Percentiles rank a stretch among this genome's conserved stretches.
phyloP scores from a whole-genome alignment of 2,113 vertebrate species.

The Ramphastos sulfuratus region DNA sequence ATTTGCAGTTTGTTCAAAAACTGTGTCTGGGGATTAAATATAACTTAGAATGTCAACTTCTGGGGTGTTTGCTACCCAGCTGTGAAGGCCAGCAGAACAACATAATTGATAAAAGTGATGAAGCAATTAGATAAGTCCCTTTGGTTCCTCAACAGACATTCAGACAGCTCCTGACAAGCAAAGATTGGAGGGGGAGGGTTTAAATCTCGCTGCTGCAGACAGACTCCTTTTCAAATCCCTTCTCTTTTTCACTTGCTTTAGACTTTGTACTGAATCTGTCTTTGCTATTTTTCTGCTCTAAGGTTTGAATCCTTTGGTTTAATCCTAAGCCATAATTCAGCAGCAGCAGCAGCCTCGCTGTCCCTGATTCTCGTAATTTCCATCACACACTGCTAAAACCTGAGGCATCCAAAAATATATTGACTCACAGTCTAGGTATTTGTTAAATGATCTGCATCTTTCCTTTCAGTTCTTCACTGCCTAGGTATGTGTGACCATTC shows the following conservation, averaged over 20 bases:
- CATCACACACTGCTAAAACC: conserved; percentile 59
- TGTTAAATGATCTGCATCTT: conserved; percentile 70
- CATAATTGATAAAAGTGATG: conserved; percentile 50
- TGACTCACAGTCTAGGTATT: conserved; percentile 80
- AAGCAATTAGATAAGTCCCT: conserved; percentile 46
- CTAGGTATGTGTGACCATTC: conserved; percentile 66
- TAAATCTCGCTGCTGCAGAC: not conserved
- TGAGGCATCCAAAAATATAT: conserved; percentile 41
- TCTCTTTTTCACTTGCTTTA: not conserved
- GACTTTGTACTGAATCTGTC: not conserved
- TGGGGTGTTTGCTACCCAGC: conserved; percentile 63
- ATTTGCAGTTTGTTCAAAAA: conserved; percentile 64
- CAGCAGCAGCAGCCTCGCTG: conserved; percentile 41
- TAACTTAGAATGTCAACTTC: conserved; percentile 61
- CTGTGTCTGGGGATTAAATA: conserved; percentile 64
- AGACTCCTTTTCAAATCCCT: not conserved
- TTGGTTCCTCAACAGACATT: conserved; percentile 19
- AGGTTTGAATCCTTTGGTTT: conserved; percentile 57
- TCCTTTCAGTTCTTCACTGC: conserved; percentile 67
- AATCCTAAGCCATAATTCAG: conserved; percentile 70
- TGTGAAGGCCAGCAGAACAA: conserved; percentile 43
- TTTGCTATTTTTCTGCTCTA: conserved; percentile 40
- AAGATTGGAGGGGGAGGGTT: not conserved
- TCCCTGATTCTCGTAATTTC: conserved; percentile 66
- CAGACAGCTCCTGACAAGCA: conserved; percentile 25